Evolutionary conservation across 2,888 invertebrate genomes (phyloP).

Genomic region (Ypsolopha scabrella): DNA sequence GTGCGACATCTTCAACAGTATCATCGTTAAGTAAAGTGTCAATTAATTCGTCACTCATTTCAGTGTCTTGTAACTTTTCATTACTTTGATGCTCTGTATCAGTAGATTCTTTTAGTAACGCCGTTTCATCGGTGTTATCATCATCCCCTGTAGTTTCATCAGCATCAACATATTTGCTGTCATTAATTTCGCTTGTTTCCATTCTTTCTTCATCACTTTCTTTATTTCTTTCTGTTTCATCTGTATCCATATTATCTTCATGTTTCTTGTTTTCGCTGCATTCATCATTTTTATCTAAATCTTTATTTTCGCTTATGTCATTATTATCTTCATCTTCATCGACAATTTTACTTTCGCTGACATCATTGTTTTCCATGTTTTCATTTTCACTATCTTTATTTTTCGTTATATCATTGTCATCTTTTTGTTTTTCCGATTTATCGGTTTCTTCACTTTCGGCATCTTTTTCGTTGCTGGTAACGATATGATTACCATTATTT

Average conservation of each 20-base stretch:
- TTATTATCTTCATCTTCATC: conserved; percentile 8
- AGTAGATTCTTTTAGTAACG: background rate
- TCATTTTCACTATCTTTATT: conserved; percentile 1
- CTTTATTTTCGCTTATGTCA: conserved; percentile 3
- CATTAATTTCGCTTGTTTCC: background rate
- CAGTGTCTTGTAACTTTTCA: conserved; percentile 13
- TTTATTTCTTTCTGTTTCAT: conserved; percentile 7
- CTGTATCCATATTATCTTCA: conserved; percentile 8
- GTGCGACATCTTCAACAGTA: conserved; percentile 11
- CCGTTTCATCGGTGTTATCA: background rate
- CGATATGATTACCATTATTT: background rate
- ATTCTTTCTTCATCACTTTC: conserved; percentile 2
- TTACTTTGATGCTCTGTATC: background rate
- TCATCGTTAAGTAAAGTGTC: conserved; percentile 40
- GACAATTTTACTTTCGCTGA: conserved; percentile 5
- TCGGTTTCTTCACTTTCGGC: conserved; percentile 4
- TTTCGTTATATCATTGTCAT: background rate
- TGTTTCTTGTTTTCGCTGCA: conserved; percentile 7
- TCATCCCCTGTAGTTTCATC: background rate
- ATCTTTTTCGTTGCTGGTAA: background rate
- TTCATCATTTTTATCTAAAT: conserved; percentile 3
- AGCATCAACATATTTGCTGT: background rate
- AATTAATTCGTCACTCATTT: conserved; percentile 48
- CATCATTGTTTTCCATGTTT: conserved; percentile 8
- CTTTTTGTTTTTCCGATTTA: background rate